Evolutionary conservation across 2,113 vertebrate species (phyloP).

Genomic region (Ciconia stormi): DNA sequence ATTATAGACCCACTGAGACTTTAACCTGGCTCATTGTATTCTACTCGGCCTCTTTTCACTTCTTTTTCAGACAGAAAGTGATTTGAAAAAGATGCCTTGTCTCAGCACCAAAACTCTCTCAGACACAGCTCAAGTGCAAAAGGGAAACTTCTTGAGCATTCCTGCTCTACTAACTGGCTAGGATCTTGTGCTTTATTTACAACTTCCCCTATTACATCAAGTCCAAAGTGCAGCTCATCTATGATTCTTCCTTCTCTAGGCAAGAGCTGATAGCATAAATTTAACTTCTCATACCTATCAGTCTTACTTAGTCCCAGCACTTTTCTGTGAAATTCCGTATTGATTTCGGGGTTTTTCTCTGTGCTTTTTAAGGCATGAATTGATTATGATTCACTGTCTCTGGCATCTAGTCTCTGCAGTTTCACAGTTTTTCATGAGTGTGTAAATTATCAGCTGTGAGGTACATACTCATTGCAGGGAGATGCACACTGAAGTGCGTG

Average conservation of each 20-base stretch:
- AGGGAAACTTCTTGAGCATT: not conserved
- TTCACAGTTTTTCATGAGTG: not conserved
- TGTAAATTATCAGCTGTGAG: not conserved
- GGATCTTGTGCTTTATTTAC: not conserved
- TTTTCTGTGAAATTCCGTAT: not conserved
- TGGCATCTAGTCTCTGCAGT: not conserved
- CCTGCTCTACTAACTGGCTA: not conserved
- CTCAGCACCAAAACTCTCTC: not conserved
- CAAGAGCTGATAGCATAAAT: not conserved
- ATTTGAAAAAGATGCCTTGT: not conserved
- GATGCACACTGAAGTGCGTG: not conserved
- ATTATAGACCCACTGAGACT: not conserved
- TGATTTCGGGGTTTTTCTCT: not conserved
- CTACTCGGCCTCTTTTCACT: not conserved
- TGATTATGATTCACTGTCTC: not conserved
- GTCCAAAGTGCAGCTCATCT: not conserved
- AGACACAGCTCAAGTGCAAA: not conserved
- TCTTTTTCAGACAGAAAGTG: not conserved
- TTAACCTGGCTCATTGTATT: not conserved
- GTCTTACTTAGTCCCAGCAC: not conserved
- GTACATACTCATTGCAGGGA: not conserved
- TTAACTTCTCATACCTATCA: not conserved
- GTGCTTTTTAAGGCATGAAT: not conserved
- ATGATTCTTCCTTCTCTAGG: not conserved
- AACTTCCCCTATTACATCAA: not conserved